These are phyloP conservation scores for Brenthis ino DNA, from an alignment of 2,888 invertebrate species.

Conservation along the genomic window DNA sequence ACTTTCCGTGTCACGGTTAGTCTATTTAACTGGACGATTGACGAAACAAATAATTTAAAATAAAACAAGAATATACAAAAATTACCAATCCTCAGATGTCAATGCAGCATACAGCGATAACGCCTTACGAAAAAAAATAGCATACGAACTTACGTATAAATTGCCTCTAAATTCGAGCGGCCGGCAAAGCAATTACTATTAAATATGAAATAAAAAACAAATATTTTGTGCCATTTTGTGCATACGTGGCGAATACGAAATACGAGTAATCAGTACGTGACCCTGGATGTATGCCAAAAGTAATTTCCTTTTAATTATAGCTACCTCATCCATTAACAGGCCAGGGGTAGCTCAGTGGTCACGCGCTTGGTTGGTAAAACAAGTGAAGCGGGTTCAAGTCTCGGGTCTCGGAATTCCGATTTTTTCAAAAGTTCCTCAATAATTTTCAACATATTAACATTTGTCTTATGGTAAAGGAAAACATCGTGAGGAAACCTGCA, in stretches of 20 bases:
- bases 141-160: slow-evolving; percentile 32
- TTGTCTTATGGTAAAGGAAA: no score
- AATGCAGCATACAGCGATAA: slow-evolving; percentile 27
- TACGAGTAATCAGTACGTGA: slow-evolving; percentile 19
- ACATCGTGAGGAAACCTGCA: no score
- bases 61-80: no score
- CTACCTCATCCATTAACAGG: slow-evolving; percentile 1
- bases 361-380: slow-evolving; percentile 1
- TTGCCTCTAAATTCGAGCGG: slow-evolving; percentile 40
- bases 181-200: slow-evolving; percentile 27
- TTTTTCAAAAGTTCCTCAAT: no score
- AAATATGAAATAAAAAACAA: not conserved
- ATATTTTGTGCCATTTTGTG: not conserved
- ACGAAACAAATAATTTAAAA: no score
- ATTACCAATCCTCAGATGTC: not conserved
- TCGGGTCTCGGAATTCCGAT: no score
- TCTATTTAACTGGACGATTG: no score
- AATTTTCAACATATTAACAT: no score
- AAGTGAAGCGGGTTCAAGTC: not conserved
- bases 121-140: slow-evolving; percentile 42
- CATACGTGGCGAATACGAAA: slow-evolving; percentile 16
- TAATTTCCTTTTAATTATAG: slow-evolving; percentile 20
- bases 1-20: no score
- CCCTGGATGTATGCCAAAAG: slow-evolving; percentile 11
- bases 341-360: not conserved